These are phyloP conservation scores for Dasypogon diadema DNA, from an alignment of 2,888 invertebrate species.

Conservation along the genomic window DNA sequence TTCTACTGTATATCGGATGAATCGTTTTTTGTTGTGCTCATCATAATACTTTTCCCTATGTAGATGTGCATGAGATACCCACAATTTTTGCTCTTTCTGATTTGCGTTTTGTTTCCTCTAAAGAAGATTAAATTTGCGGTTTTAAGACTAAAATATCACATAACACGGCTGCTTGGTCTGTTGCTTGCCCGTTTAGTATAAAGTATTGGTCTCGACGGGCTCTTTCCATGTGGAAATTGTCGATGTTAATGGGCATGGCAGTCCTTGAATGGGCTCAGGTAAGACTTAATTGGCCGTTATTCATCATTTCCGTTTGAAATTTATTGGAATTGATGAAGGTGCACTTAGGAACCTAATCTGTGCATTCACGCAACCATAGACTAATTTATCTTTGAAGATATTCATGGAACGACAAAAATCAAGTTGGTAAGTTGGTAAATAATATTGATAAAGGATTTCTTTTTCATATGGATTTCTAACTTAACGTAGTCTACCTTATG, in stretches of 20 bases:
- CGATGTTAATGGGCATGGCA: conserved; percentile 33
- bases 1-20: conserved; percentile 2
- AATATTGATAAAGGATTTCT: no score
- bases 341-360: background rate
- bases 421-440: no score
- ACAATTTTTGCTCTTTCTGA: conserved; percentile 1
- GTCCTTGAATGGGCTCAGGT: conserved; percentile 17
- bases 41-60: background rate
- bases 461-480: no score
- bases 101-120: conserved; percentile 36
- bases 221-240: conserved; percentile 32
- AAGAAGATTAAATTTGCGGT: conserved; percentile 42
- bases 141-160: conserved; percentile 30
- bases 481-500: no score
- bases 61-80: background rate
- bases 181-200: background rate
- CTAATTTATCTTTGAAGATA: no score
- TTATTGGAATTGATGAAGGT: conserved; percentile 32
- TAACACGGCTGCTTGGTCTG: conserved; percentile 13
- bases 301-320: conserved; percentile 46
- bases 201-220: conserved; percentile 16
- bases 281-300: conserved; percentile 30
- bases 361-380: no score
- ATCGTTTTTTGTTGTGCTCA: conserved; percentile 2
- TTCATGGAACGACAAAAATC: no score